phyloP scores from a whole-genome alignment of 2,888 invertebrate species.

The Taphrorychus bicolor region DNA sequence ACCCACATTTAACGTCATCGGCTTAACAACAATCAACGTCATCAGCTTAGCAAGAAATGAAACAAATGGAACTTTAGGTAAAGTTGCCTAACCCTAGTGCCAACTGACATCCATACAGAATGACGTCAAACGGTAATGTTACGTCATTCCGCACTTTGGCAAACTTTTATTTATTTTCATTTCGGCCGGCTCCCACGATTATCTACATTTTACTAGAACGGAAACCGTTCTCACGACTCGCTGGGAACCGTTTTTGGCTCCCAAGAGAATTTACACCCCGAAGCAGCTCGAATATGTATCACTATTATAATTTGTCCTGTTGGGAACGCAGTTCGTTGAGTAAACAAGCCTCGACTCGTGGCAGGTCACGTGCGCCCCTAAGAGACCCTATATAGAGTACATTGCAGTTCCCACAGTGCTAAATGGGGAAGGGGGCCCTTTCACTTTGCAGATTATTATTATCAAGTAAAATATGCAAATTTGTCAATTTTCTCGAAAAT shows the following conservation, averaged over 20 bases:
- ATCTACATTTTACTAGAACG: no score
- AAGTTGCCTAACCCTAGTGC: no score
- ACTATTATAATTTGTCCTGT: constrained; percentile 50
- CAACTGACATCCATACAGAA: no score
- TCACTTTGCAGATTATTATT: neutral
- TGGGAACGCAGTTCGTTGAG: constrained; percentile 43
- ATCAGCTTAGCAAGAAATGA: no score
- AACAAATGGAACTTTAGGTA: no score
- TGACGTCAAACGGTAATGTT: no score
- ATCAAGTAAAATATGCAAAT: neutral
- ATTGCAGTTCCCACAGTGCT: constrained; percentile 55
- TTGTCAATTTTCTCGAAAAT: neutral
- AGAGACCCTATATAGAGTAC: constrained; percentile 51
- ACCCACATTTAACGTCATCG: no score
- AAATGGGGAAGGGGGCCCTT: neutral
- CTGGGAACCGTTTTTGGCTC: constrained; percentile 17
- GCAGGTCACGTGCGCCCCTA: constrained; percentile 47
- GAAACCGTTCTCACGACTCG: constrained; percentile 12
- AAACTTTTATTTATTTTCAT: no score
- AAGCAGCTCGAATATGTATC: constrained; percentile 45
- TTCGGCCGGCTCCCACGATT: no score
- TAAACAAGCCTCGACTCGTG: constrained; percentile 50
- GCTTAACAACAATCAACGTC: no score
- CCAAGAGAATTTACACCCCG: constrained; percentile 24
- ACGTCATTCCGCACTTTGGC: no score